Percentiles rank a stretch among this genome's conserved stretches.
phyloP scores from a whole-genome alignment of 2,113 vertebrate genomes.

The Dascyllus trimaculatus region DNA sequence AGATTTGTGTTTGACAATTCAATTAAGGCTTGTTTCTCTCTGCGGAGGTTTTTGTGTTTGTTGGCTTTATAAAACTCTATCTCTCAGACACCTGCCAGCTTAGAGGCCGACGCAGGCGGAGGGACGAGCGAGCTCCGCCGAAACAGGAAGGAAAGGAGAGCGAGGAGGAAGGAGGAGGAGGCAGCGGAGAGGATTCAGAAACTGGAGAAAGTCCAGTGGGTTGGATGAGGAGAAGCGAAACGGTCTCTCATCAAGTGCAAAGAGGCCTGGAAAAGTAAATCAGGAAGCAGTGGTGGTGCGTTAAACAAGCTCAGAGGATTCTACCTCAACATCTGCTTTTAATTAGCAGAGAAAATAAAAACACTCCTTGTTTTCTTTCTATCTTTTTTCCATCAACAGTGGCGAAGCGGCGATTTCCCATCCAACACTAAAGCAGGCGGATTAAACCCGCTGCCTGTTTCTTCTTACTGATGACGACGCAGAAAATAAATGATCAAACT shows the following conservation, averaged over 20 bases:
- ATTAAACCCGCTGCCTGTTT: background rate
- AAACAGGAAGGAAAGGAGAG: slow-evolving; percentile 15
- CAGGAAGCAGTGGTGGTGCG: slow-evolving; percentile 61
- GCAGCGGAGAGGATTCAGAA: slow-evolving; percentile 25
- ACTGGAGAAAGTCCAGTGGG: slow-evolving; percentile 59
- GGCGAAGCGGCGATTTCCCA: slow-evolving; percentile 13
- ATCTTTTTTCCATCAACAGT: slow-evolving; percentile 3
- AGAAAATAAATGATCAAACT: background rate
- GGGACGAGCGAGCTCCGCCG: slow-evolving; percentile 54
- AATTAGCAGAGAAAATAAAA: slow-evolving; percentile 59
- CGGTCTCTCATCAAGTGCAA: slow-evolving; percentile 63
- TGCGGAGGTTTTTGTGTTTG: slow-evolving; percentile 63
- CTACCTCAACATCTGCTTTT: slow-evolving; percentile 71
- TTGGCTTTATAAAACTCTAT: slow-evolving; percentile 69
- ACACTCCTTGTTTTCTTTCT: slow-evolving; percentile 32
- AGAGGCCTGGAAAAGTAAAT: slow-evolving; percentile 40
- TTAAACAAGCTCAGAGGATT: slow-evolving; percentile 64
- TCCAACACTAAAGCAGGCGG: slow-evolving; percentile 8
- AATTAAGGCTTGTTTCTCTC: slow-evolving; percentile 69
- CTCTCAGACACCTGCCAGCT: slow-evolving; percentile 74
- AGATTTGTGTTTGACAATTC: slow-evolving; percentile 70
- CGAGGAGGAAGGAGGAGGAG: background rate
- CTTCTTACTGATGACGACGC: background rate
- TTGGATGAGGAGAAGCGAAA: slow-evolving; percentile 53
- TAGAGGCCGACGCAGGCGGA: slow-evolving; percentile 49